phyloP scores from a whole-genome alignment of 2,888 invertebrate genomes.

The Idaea straminata region DNA sequence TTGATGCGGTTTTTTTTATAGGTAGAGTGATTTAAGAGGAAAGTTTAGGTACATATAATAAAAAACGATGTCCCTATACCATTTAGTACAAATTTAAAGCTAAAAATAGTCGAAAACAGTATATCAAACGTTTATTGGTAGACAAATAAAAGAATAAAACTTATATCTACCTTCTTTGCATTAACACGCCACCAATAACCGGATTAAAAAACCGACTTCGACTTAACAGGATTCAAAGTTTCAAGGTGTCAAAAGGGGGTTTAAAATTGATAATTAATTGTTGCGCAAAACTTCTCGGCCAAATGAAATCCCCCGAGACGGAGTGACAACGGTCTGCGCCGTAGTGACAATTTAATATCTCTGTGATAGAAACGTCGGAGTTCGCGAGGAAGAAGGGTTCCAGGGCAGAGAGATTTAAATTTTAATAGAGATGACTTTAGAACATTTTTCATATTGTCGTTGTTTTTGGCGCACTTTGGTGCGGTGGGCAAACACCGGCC shows the following conservation, averaged over 20 bases:
- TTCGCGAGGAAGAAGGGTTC: constrained; percentile 12
- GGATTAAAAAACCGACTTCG: neutral
- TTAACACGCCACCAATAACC: neutral
- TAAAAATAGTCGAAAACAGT: neutral
- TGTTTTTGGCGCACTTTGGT: too few species aligned
- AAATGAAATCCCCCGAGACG: constrained; percentile 74
- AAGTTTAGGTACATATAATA: too few species aligned
- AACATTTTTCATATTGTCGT: too few species aligned
- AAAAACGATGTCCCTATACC: too few species aligned
- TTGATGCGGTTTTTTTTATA: too few species aligned
- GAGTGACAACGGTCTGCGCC: constrained; percentile 53
- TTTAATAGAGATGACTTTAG: neutral
- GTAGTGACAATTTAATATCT: constrained; percentile 76
- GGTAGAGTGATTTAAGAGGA: too few species aligned
- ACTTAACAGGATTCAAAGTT: neutral
- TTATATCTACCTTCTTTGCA: neutral
- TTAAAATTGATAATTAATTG: constrained; percentile 76
- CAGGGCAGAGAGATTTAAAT: constrained; percentile 18
- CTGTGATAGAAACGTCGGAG: constrained; percentile 57
- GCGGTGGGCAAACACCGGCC: too few species aligned
- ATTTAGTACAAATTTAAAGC: neutral
- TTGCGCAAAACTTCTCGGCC: constrained; percentile 70
- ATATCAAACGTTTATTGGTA: neutral
- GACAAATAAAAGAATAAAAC: neutral
- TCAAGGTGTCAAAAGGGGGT: constrained; percentile 64